phyloP scores from a whole-genome alignment of 2,888 invertebrate genomes.

The Pandemis corylana region DNA sequence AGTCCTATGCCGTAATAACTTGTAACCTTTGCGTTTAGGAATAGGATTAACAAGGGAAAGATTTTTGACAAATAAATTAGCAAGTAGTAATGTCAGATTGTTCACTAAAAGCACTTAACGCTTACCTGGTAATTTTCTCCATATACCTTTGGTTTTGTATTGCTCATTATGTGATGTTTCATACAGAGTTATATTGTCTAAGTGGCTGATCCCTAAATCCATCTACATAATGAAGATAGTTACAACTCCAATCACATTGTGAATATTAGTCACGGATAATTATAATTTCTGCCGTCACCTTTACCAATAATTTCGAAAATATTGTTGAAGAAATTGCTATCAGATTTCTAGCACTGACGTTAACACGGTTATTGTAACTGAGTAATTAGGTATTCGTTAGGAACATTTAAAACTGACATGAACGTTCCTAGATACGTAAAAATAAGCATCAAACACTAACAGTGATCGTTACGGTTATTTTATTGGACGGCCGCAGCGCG shows the following conservation, averaged over 20 bases:
- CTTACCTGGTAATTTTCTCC: no score
- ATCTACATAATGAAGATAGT: neutral
- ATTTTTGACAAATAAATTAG: neutral
- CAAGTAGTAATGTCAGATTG: no score
- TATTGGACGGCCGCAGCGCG: slow-evolving; percentile 24
- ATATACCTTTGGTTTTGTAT: no score
- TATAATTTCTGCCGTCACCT: neutral
- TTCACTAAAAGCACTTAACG: no score
- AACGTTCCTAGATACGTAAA: neutral
- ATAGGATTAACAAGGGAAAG: neutral
- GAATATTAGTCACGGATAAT: neutral
- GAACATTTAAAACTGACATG: neutral
- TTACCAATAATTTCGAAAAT: neutral
- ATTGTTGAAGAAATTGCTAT: no score
- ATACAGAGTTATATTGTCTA: neutral
- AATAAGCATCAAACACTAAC: neutral
- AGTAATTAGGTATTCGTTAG: no score
- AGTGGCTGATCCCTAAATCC: neutral
- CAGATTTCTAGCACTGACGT: no score
- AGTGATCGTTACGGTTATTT: slow-evolving; percentile 26
- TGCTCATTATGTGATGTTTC: no score
- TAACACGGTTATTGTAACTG: no score
- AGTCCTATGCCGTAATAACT: neutral
- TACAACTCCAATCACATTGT: no score
- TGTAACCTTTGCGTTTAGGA: neutral